Evolutionary conservation across 2,797 vertebrate species (phyloP), one percentile per base, ranked within the genome.

Genomic region (Hozukius guyotensis): DNA sequence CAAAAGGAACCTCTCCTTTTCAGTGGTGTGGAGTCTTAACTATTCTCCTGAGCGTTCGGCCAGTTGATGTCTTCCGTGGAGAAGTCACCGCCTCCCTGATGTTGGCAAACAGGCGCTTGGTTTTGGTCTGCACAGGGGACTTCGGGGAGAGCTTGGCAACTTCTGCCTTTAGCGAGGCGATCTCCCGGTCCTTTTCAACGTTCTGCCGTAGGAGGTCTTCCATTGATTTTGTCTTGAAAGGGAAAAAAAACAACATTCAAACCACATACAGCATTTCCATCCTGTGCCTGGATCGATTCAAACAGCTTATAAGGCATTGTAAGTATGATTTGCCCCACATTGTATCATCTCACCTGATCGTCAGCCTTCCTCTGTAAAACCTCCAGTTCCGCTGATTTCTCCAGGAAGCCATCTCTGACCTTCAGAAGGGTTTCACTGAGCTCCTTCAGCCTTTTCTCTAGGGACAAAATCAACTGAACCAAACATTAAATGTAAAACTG

Each of bases 91-190:
- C 95, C 49, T 97, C 95, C 86, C 91, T 97, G 75, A 98, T 91
- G 89, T 97, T 97, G 57, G 96, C 95, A 29, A 98, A 91, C 10
- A 98, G 94, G 52, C 96, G 95, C 75, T 89, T 96, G 5, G 88
- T 53, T 84, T 96, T 97, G 18, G 89, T 67, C 67, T 85, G 90
- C 4, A 93, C 87, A 0, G 90, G 90, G 3, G 89, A 79, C 4
- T 95, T 94, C 67, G 89, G 86, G 7, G 77, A 11, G 2, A 88
- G 70, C 36, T 87, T 90, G 32, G 92, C 63, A 55, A 96, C 53
- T 2, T 97, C 94, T 34, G 91, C 93, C 69, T 94, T 96, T 2
- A 98, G 90, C 0, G 83, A 88, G 0, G 81, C 73, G 1, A 97
- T 91, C 64, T 95, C 96, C 52, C 80, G 63, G 83, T 97, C 96